A percentile compares a stretch with the other conserved stretches of the same genome.
Conservation (phyloP, 2,797 vertebrate genomes). For the Sparidentex hasta region DNA sequence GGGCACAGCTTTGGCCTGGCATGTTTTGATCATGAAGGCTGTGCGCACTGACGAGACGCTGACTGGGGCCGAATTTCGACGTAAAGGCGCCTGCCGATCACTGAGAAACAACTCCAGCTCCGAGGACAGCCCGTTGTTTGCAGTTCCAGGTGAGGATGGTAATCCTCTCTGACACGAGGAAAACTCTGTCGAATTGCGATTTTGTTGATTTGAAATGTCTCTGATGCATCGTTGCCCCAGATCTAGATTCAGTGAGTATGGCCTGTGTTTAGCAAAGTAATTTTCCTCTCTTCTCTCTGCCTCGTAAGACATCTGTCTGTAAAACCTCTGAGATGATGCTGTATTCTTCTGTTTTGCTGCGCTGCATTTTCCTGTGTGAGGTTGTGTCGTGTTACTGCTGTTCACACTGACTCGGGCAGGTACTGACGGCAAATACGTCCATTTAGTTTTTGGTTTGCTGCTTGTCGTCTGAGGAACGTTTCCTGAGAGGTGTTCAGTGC, state of each 20-base stretch:
- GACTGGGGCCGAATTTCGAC: slow-evolving; percentile 95
- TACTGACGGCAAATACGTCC: slow-evolving; percentile 54
- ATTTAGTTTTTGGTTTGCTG: slow-evolving; percentile 67
- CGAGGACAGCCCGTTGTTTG: slow-evolving; percentile 66
- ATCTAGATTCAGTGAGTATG: slow-evolving; percentile 94
- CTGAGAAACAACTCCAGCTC: slow-evolving; percentile 86
- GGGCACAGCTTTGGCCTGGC: slow-evolving; percentile 95
- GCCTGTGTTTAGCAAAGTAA: slow-evolving; percentile 81
- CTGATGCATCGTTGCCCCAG: slow-evolving; percentile 83
- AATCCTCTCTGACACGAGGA: slow-evolving; percentile 62
- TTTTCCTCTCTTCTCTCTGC: slow-evolving; percentile 79
- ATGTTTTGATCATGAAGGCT: slow-evolving; percentile 97
- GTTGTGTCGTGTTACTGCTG: slow-evolving; percentile 56
- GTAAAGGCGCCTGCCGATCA: slow-evolving; percentile 86
- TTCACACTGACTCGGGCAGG: slow-evolving; percentile 40
- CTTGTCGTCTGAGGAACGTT: slow-evolving; percentile 52
- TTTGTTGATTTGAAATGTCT: slow-evolving; percentile 86
- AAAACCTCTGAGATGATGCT: slow-evolving; percentile 76
- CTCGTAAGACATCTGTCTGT: slow-evolving; percentile 83
- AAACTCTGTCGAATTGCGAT: slow-evolving; percentile 69
- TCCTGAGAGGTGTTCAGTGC: slow-evolving; percentile 55
- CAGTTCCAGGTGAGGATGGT: slow-evolving; percentile 53
- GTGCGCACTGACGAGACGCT: slow-evolving; percentile 95
- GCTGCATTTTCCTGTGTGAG: slow-evolving; percentile 65
- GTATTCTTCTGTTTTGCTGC: slow-evolving; percentile 76